A percentile compares a stretch with the other conserved stretches of the same genome.
Conservation (phyloP, 2,888 invertebrate species). For the Drosophila paracracens region DNA sequence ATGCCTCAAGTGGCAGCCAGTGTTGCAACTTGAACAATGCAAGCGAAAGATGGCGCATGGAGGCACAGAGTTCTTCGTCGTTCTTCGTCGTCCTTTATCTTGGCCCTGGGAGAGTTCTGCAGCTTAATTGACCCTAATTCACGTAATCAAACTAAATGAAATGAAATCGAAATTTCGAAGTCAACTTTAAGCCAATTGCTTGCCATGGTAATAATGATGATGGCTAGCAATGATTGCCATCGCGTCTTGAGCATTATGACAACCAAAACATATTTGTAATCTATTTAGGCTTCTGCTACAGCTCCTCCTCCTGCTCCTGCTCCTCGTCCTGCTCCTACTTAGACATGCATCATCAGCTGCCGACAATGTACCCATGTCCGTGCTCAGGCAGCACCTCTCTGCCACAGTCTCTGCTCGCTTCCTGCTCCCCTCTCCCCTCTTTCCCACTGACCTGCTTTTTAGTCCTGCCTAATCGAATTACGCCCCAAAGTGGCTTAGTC, state of each 20-base stretch:
- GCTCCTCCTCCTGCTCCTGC: too few relatives aligned
- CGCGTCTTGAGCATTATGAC: constrained; percentile 10
- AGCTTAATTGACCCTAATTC: constrained; percentile 70
- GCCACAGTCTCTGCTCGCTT: not conserved
- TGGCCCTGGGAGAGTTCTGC: constrained; percentile 11
- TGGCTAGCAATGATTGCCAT: not conserved
- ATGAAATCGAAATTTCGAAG: constrained; percentile 50
- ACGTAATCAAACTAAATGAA: constrained; percentile 26
- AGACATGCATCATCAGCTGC: constrained; percentile 57
- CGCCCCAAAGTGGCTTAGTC: constrained; percentile 34
- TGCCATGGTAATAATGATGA: not conserved
- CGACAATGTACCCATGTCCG: constrained; percentile 1
- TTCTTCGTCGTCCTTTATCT: not conserved
- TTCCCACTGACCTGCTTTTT: not conserved
- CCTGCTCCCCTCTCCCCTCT: not conserved
- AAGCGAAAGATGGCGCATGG: too few relatives aligned
- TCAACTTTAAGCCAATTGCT: constrained; percentile 30
- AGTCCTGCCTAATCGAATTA: constrained; percentile 53
- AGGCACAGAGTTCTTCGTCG: not conserved
- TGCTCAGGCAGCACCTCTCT: not conserved
- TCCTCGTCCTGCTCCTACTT: constrained; percentile 5
- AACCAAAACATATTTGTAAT: constrained; percentile 69
- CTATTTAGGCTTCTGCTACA: constrained; percentile 54
- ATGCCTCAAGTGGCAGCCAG: constrained; percentile 37
- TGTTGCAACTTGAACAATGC: constrained; percentile 6